These are phyloP conservation scores for Antheraea pernyi DNA, from an alignment of 1,140 invertebrate species.

Conservation along the genomic window DNA sequence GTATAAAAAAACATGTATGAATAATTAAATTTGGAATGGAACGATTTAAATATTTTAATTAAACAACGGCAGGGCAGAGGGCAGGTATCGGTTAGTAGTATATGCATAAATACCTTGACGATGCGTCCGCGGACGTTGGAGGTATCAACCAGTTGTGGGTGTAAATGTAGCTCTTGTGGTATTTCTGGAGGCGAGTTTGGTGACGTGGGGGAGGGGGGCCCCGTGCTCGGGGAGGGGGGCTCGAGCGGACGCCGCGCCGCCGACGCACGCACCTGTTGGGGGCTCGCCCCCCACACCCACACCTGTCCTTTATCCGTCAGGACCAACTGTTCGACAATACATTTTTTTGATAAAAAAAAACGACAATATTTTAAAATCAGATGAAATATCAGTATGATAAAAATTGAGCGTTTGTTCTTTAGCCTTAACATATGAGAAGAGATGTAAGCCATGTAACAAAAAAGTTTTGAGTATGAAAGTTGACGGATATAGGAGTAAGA, in stretches of 20 bases:
- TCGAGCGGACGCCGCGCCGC: conserved; percentile 34
- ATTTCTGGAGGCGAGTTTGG: conserved; percentile 11
- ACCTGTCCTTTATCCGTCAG: conserved; percentile 43
- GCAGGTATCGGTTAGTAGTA: not conserved
- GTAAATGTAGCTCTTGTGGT: conserved; percentile 37
- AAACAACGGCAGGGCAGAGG: too few species aligned
- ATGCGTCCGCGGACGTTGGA: conserved; percentile 36
- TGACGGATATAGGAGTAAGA: too few species aligned
- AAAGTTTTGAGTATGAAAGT: too few species aligned
- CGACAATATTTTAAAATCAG: too few species aligned
- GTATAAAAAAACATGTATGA: too few species aligned
- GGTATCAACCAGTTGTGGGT: conserved; percentile 41
- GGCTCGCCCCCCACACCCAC: conserved; percentile 58
- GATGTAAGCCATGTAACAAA: too few species aligned
- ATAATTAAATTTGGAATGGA: too few species aligned
- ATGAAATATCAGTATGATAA: too few species aligned
- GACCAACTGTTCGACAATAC: conserved; percentile 38
- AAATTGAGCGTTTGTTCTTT: too few species aligned
- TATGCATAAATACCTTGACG: conserved; percentile 31
- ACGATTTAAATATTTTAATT: not conserved
- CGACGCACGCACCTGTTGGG: conserved; percentile 56
- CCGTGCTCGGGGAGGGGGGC: conserved; percentile 9
- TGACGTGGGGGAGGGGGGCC: conserved; percentile 19
- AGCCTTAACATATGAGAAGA: too few species aligned
- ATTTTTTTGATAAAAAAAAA: not conserved